Evolutionary conservation across 2,888 invertebrate genomes (phyloP).

Genomic region (Arctia plantaginis): DNA sequence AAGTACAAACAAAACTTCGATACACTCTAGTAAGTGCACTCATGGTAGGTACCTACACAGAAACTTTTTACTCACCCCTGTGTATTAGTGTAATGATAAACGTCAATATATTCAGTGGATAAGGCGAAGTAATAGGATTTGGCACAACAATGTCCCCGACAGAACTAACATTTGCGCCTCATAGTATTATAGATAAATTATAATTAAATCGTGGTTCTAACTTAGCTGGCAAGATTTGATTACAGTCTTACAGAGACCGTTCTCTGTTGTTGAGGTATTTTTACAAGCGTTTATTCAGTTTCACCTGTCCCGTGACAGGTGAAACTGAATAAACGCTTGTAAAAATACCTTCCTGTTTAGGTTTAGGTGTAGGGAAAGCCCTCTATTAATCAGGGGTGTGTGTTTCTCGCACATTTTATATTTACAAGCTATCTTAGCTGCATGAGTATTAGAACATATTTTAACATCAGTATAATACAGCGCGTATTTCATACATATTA

Average conservation of each 20-base stretch:
- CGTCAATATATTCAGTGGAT: constrained; percentile 1
- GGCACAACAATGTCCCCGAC: not conserved
- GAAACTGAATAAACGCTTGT: no score
- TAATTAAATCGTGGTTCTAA: not conserved
- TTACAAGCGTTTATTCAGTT: no score
- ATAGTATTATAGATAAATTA: not conserved
- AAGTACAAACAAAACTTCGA: no score
- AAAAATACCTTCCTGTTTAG: not conserved
- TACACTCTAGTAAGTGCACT: no score
- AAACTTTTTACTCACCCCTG: constrained; percentile 1
- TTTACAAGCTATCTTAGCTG: no score
- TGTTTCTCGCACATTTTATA: not conserved
- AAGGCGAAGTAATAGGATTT: constrained; percentile 14
- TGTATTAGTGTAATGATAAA: constrained; percentile 9
- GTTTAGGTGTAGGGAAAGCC: not conserved
- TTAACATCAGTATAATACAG: no score
- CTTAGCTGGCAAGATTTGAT: no score
- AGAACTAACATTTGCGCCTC: constrained; percentile 5
- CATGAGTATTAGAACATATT: no score
- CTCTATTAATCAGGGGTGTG: not conserved
- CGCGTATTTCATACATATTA: no score
- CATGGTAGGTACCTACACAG: not conserved
- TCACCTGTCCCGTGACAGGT: no score
- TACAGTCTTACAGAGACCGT: no score
- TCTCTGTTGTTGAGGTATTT: no score